Evolutionary conservation across 2,797 vertebrate species (phyloP).

Genomic region (Sebastes umbrosus): DNA sequence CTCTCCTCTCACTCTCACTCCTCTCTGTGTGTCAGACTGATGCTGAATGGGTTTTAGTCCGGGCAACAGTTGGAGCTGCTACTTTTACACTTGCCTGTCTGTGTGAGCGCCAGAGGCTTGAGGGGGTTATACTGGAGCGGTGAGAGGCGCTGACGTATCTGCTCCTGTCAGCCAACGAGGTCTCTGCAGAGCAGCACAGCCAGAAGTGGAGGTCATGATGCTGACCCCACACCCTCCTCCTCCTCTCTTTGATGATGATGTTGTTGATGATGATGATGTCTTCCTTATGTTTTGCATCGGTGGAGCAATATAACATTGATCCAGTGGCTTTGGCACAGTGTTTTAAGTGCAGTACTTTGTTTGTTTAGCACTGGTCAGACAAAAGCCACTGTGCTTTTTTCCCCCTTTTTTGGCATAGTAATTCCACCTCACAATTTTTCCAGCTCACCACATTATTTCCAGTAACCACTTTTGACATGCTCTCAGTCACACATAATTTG

Average conservation of each 20-base stretch:
- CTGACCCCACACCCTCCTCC: constrained; percentile 11
- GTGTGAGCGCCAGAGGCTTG: constrained; percentile 68
- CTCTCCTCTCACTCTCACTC: constrained; percentile 41
- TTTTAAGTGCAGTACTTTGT: constrained; percentile 11
- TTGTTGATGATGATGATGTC: constrained; percentile 25
- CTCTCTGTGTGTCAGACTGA: constrained; percentile 48
- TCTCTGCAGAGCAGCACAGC: constrained; percentile 60
- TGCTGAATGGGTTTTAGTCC: constrained; percentile 56
- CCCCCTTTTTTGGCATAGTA: constrained; percentile 30
- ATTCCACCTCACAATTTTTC: constrained; percentile 73
- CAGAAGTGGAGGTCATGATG: constrained; percentile 69
- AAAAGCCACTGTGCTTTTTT: constrained; percentile 35
- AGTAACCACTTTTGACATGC: constrained; percentile 72
- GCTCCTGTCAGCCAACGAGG: constrained; percentile 76
- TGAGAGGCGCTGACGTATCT: constrained; percentile 76
- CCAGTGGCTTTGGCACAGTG: constrained; percentile 5
- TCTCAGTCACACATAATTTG: constrained; percentile 79
- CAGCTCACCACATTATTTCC: constrained; percentile 73
- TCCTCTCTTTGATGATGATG: constrained; percentile 11
- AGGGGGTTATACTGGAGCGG: constrained; percentile 65
- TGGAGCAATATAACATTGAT: constrained; percentile 6
- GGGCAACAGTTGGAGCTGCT: constrained; percentile 66
- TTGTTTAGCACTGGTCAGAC: constrained; percentile 40
- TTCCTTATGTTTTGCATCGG: constrained; percentile 13
- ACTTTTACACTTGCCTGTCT: constrained; percentile 73